These are phyloP conservation scores for Tadarida brasiliensis DNA, from an alignment of 2,797 vertebrate genomes.

Conservation along the genomic window DNA sequence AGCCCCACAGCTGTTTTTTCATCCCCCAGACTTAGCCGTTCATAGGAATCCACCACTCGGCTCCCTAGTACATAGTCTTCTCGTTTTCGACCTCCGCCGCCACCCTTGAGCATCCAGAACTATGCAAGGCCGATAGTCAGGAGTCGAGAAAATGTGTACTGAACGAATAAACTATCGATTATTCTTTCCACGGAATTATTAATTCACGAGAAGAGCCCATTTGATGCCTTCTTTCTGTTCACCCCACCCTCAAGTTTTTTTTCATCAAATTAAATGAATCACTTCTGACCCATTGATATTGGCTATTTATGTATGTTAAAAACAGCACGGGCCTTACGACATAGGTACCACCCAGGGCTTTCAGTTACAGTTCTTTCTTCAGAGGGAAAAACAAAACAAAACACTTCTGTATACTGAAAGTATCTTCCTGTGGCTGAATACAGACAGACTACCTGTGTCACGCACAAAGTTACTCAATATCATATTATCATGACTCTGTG, in stretches of 20 bases:
- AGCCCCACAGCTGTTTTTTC: constrained; percentile 75
- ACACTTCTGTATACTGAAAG: background rate
- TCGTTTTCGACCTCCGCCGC: background rate
- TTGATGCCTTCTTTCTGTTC: constrained; percentile 25
- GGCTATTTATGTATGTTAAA: constrained; percentile 54
- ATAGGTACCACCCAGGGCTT: background rate
- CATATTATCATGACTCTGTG: background rate
- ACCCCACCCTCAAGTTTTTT: background rate
- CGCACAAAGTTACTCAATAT: background rate
- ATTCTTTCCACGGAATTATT: constrained; percentile 13
- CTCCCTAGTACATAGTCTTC: constrained; percentile 5
- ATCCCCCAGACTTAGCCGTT: constrained; percentile 51
- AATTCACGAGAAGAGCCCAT: constrained; percentile 45
- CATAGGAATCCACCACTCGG: constrained; percentile 63
- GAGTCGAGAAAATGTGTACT: constrained; percentile 26
- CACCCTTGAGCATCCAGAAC: background rate
- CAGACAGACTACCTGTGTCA: background rate
- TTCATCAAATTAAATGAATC: constrained; percentile 69
- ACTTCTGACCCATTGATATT: background rate
- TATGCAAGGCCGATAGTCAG: background rate
- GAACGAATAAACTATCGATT: constrained; percentile 10
- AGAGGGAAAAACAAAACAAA: background rate
- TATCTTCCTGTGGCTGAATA: background rate
- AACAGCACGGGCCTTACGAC: background rate
- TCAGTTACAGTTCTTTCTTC: background rate